Base-by-base conservation (phyloP, 2,888 invertebrate genomes). In the Ophioninae sp. region DNA sequence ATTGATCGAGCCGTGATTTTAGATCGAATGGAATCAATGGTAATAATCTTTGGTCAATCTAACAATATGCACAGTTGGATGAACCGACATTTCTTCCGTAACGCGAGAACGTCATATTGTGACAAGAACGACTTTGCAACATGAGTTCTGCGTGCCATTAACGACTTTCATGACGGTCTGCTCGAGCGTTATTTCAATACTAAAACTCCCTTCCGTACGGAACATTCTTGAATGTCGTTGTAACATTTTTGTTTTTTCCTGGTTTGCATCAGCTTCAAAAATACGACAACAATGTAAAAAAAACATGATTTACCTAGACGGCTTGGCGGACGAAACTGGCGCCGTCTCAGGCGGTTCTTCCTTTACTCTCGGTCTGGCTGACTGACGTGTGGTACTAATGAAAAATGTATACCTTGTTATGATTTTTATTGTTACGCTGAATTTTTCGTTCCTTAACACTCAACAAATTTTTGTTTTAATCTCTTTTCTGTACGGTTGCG, bases 331-430 rank as follows among this genome's bases (percentile, higher is more conserved):
- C 87, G 93, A 91, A 87, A 93, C 93, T 86, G 93, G 92, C 84
- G 92, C 90, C 88, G 93, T 88, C 88, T 93, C 93, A 85, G 93
- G 92, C 88, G 92, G 92, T 87, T 93, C 93, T 91, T 93, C 93
- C 90, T 93, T 93, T 87, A 93, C 93, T 91, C 93, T 91, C 86
- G 93, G 93, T 87, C 93, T 92, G 88, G 93, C 91, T 88, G 93
- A 91, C 88, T 93, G 93, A 88, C 93, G 93, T 87, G 93, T 92
- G 86, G 93, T 93, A 92, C 93, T 93, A 91, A 90, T 92, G 87
- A 88, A 92, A 93, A 93, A 92, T 90, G 87, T 86, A 92, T 87
- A 92, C 85, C 89, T 88, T 79, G 90, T 84, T 84, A 84, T 82
- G 76, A 84, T 79, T 79, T 61, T 84, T 75, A 65, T 83, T 73